Conservation (phyloP, 2,888 invertebrate genomes). For the Horisme vitalbata region DNA sequence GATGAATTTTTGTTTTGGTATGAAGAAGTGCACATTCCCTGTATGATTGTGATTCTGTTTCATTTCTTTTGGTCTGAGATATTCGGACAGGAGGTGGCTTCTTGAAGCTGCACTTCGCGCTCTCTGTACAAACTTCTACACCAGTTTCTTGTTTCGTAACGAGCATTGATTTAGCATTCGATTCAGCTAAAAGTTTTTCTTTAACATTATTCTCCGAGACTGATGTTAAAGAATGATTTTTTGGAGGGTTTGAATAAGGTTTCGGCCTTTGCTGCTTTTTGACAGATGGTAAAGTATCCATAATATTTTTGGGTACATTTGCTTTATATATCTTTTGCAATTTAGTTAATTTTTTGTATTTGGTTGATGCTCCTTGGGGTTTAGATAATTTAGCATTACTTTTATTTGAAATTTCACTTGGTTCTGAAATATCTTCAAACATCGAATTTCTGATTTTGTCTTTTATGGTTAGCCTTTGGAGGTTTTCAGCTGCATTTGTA, state of each 20-base stretch:
- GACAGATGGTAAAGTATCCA: not conserved
- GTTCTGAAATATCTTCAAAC: not conserved
- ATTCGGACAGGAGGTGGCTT: not conserved
- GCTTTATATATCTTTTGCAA: slow-evolving; percentile 10
- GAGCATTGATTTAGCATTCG: slow-evolving; percentile 43
- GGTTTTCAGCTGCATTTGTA: not conserved
- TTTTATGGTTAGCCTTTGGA: not conserved
- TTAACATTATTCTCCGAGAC: slow-evolving; percentile 47
- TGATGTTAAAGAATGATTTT: not conserved
- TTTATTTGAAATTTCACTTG: not conserved
- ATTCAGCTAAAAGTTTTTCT: slow-evolving; percentile 57
- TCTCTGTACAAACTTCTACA: slow-evolving; percentile 4
- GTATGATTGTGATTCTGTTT: not conserved
- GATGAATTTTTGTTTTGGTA: not conserved
- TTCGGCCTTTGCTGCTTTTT: not conserved
- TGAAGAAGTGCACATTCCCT: not conserved
- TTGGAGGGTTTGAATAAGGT: slow-evolving; percentile 5
- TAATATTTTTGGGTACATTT: slow-evolving; percentile 4
- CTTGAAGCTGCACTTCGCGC: not conserved
- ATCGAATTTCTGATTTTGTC: not conserved
- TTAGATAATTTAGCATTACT: not conserved
- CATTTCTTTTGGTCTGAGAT: not conserved
- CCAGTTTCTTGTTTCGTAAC: not conserved
- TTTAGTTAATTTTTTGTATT: slow-evolving; percentile 10
- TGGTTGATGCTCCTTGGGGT: not conserved